A percentile compares a stretch with the other conserved stretches of the same genome.
phyloP scores from a whole-genome alignment of 1,140 invertebrate species.

The Cydia amplana region DNA sequence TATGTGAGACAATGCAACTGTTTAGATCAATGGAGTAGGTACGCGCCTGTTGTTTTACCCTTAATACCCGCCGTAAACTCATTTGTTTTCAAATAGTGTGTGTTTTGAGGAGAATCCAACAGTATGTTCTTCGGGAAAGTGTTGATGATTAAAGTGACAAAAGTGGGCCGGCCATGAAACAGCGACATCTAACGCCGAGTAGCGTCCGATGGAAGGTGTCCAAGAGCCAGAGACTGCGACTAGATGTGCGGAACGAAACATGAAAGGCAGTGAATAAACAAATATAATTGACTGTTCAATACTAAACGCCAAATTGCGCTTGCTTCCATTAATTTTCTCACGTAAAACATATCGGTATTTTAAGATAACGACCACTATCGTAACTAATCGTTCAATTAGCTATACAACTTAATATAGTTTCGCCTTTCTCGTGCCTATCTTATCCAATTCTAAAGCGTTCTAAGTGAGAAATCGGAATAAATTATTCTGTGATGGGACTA shows the following conservation, averaged over 20 bases:
- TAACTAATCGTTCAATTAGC: constrained; percentile 61
- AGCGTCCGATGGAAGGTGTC: constrained; percentile 71
- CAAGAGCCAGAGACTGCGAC: constrained; percentile 74
- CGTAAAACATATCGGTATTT: constrained; percentile 71
- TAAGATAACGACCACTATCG: constrained; percentile 56
- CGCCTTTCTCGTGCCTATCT: constrained; percentile 76
- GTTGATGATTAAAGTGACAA: constrained; percentile 65
- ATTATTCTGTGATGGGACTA: constrained; percentile 66
- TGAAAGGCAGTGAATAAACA: constrained; percentile 52
- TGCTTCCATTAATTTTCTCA: constrained; percentile 72
- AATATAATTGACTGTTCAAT: constrained; percentile 40
- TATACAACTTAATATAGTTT: constrained; percentile 62
- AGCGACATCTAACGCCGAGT: constrained; percentile 62
- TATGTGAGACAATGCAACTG: constrained; percentile 44
- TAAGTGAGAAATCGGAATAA: constrained; percentile 60
- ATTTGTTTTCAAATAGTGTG: constrained; percentile 33
- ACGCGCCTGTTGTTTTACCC: constrained; percentile 28
- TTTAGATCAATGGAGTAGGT: constrained; percentile 22
- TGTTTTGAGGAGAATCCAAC: constrained; percentile 37
- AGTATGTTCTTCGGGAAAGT: constrained; percentile 55
- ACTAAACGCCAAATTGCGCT: constrained; percentile 73
- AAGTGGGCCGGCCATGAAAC: constrained; percentile 76
- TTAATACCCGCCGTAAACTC: constrained; percentile 36
- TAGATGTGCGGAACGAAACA: constrained; percentile 74
- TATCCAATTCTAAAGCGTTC: constrained; percentile 67